Evolutionary conservation across 2,797 vertebrate species (phyloP), one percentile per base, ranked within the genome.

Genomic region (Menidia menidia): DNA sequence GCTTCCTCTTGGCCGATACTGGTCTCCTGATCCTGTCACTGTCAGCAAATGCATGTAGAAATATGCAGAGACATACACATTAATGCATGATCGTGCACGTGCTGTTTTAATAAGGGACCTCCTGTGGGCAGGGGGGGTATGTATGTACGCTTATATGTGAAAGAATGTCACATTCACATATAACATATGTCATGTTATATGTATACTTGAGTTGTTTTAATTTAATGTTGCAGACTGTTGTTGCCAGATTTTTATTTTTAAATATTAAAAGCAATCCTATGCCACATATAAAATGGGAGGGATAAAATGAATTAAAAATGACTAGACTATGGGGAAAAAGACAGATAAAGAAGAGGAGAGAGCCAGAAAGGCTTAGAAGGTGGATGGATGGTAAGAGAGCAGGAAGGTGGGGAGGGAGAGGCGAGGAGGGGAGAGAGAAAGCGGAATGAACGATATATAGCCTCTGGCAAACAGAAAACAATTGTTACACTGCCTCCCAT

Each of bases 401-500:
- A 50, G 69, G 64, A 56, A 59, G 69, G 54, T n/a, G 39, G 70
- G 43, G 50, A 15, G 55, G 64, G 67, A 47, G 76, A 53, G 80
- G 64, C 42, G 58, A 33, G 48, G 74, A 83, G 83, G 84, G 87
- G 18, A 82, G 87, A 89, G 88, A 89, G 88, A 89, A 85, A 90
- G 88, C 80, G 55, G 86, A 92, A 93, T 93, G 91, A 94, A 93
- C 83, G 84, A 93, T 89, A 93, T 89, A 93, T 90, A 93, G 93
- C 91, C 70, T 43, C 64, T 92, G 94, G 93, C 85, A 87, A 94
- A 93, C 87, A 91, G 91, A 94, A 93, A 95, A 93, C 93, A 86
- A 94, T 94, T 92, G 91, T 94, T 91, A 94, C 92, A 90, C 93
- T 92, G 91, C 88, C 94, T 94, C 90, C 91, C 92, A 90, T 92